phyloP scores from a whole-genome alignment of 2,888 invertebrate genomes.

The Hemaris fuciformis region DNA sequence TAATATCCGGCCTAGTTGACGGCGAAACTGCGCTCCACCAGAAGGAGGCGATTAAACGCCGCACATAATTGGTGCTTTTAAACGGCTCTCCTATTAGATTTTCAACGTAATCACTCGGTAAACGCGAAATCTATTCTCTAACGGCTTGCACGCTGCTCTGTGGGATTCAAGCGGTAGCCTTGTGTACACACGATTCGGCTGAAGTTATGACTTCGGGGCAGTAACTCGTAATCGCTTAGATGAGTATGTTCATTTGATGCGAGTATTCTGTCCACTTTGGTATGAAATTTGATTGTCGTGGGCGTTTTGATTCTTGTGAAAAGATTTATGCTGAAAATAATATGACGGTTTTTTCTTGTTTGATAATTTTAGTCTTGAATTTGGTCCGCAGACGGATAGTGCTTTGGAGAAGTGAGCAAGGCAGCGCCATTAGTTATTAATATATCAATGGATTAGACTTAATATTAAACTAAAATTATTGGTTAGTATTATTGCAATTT shows the following conservation, averaged over 20 bases:
- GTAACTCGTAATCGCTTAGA: background rate
- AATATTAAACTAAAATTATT: no score
- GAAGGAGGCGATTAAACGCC: constrained; percentile 22
- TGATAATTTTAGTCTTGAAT: no score
- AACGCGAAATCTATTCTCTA: constrained; percentile 10
- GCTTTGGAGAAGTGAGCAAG: no score
- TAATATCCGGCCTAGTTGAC: constrained; percentile 17
- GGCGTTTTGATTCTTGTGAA: no score
- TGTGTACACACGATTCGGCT: background rate
- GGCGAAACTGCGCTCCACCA: constrained; percentile 9
- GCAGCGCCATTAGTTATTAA: no score
- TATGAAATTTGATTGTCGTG: no score
- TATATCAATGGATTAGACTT: no score
- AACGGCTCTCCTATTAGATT: constrained; percentile 22
- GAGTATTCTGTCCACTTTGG: background rate
- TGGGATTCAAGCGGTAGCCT: background rate
- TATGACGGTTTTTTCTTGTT: no score
- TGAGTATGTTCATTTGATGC: background rate
- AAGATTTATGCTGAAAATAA: no score
- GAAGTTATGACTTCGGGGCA: background rate
- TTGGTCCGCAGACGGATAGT: no score
- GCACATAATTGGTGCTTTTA: constrained; percentile 30
- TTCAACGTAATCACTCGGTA: constrained; percentile 13
- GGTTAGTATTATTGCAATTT: no score
- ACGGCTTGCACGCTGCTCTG: no score